Percentiles rank a stretch among this genome's conserved stretches.
These are phyloP conservation scores for Semicossyphus pulcher DNA, from an alignment of 2,113 vertebrate genomes.

Conservation along the genomic window DNA sequence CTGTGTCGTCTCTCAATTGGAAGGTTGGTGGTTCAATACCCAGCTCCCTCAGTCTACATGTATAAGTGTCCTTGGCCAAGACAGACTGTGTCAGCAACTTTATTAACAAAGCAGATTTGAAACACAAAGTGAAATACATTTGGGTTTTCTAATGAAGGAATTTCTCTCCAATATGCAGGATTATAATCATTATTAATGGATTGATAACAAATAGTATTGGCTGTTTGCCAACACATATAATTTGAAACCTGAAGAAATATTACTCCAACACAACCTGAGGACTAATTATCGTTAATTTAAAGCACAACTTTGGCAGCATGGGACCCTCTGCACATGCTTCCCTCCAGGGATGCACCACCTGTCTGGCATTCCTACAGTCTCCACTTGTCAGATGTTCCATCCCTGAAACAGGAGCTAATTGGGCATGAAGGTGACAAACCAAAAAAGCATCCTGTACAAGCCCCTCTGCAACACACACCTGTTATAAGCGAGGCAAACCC, in stretches of 20 bases:
- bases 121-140: background rate
- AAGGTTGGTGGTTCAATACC: too few species aligned
- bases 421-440: slow-evolving; percentile 77
- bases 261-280: background rate
- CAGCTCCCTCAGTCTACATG: too few species aligned
- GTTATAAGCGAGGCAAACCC: slow-evolving; percentile 61
- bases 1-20: too few species aligned
- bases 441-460: slow-evolving; percentile 66
- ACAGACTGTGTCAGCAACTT: too few species aligned
- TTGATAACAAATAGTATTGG: background rate
- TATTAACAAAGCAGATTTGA: background rate
- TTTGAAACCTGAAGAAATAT: background rate
- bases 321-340: slow-evolving; percentile 42
- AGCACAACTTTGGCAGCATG: slow-evolving; percentile 28
- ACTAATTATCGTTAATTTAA: slow-evolving; percentile 34
- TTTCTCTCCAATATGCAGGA: background rate
- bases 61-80: too few species aligned
- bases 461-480: slow-evolving; percentile 69
- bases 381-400: slow-evolving; percentile 70
- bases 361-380: slow-evolving; percentile 56
- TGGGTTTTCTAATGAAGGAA: background rate
- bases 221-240: background rate
- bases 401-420: slow-evolving; percentile 70
- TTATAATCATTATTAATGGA: background rate
- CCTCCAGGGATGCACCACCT: slow-evolving; percentile 52